phyloP scores from a whole-genome alignment of 2,888 invertebrate species.

The Endomychus coccineus region DNA sequence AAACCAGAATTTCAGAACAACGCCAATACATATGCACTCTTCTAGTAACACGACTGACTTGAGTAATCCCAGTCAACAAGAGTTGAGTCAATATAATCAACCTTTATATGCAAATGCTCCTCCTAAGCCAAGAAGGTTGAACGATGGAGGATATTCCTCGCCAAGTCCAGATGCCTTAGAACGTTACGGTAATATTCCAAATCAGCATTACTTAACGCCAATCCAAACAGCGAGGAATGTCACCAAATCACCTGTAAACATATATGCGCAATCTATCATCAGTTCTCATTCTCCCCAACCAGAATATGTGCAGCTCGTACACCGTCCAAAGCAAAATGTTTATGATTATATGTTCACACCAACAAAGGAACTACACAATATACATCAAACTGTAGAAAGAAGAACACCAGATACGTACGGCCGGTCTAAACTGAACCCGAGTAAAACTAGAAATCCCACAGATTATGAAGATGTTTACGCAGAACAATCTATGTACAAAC shows the following conservation, averaged over 20 bases:
- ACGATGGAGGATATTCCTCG: constrained; percentile 66
- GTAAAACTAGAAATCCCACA: constrained; percentile 41
- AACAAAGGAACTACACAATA: constrained; percentile 16
- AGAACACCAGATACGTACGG: constrained; percentile 80
- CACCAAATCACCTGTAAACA: constrained; percentile 37
- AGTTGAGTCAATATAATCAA: constrained; percentile 48
- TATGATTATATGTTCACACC: constrained; percentile 26
- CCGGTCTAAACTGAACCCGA: constrained; percentile 48
- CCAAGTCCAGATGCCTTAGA: constrained; percentile 58
- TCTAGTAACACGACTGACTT: constrained; percentile 36
- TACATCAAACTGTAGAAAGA: constrained; percentile 50
- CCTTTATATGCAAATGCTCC: constrained; percentile 86
- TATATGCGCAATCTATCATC: constrained; percentile 26
- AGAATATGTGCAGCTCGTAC: constrained; percentile 23
- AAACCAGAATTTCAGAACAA: no score
- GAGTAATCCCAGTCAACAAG: constrained; percentile 35
- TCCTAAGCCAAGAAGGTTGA: constrained; percentile 76
- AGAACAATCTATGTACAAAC: constrained; percentile 48
- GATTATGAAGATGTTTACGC: constrained; percentile 76
- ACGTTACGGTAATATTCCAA: constrained; percentile 40
- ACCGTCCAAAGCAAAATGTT: constrained; percentile 30
- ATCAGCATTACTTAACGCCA: constrained; percentile 18
- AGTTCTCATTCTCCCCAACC: constrained; percentile 31
- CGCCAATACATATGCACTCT: constrained; percentile 34
- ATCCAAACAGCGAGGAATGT: constrained; percentile 31